Conservation (phyloP, 2,888 invertebrate genomes). For the Hofmannophila pseudospretella region DNA sequence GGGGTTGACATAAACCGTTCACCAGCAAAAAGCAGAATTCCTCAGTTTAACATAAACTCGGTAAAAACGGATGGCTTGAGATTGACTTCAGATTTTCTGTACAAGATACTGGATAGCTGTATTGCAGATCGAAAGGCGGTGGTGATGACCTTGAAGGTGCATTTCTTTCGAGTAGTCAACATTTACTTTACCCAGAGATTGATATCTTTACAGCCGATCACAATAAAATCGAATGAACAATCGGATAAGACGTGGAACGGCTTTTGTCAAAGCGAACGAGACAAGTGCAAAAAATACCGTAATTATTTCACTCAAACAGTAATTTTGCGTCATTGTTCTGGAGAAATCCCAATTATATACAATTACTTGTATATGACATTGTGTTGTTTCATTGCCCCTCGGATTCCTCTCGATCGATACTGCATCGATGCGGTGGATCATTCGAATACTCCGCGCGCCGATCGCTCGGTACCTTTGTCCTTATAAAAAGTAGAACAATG, state of each 20-base stretch:
- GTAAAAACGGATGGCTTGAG: constrained; percentile 33
- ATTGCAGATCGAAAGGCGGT: constrained; percentile 4
- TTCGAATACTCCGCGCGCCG: constrained; percentile 48
- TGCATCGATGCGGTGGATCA: constrained; percentile 56
- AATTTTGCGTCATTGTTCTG: constrained; percentile 75
- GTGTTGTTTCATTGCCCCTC: constrained; percentile 42
- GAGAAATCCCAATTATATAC: constrained; percentile 76
- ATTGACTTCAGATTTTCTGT: constrained; percentile 28
- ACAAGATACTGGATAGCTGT: constrained; percentile 16
- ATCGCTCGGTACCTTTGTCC: constrained; percentile 30
- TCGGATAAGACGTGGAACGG: constrained; percentile 29
- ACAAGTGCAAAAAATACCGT: constrained; percentile 52
- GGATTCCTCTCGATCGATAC: constrained; percentile 63
- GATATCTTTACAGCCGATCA: constrained; percentile 4
- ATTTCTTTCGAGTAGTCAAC: constrained; percentile 1
- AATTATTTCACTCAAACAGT: constrained; percentile 72
- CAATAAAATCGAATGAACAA: constrained; percentile 43
- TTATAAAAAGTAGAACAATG: constrained; percentile 63
- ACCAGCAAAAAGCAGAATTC: constrained; percentile 51
- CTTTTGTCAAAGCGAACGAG: constrained; percentile 56
- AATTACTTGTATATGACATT: constrained; percentile 75
- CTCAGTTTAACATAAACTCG: constrained; percentile 38
- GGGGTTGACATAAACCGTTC: constrained; percentile 69
- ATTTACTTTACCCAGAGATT: constrained; percentile 5
- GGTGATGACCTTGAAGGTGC: constrained; percentile 6